Evolutionary conservation across 35 echinoderm and acorn worm species (phyloP), one percentile per base, ranked within the genome.

Genomic region (Lytechinus variegatus): DNA sequence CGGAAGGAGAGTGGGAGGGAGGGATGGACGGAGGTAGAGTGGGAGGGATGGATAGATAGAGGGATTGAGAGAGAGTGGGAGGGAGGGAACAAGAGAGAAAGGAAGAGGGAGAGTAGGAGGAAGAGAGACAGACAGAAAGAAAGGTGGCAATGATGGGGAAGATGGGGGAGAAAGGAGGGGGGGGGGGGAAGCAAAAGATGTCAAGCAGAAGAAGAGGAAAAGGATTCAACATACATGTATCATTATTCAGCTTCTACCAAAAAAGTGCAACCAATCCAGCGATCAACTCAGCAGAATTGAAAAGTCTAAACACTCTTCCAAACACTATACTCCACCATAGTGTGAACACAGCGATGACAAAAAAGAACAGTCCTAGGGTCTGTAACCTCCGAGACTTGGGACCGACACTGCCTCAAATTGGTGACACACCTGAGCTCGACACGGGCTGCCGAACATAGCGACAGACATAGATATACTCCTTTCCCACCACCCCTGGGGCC

Each of bases 381-480:
- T 79, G 66, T 79, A 79, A 79, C 66, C 66, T 79, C 66, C 2
- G 66, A 79, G 66, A 79, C 66, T 16, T 9, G 66, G 29, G 52
- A 90, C 88, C 29, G 88, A 90, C 88, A 90, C 52, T 90, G 52
- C 66, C 88, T 90, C 88, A 44, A 90, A 90, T 90, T 90, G 28
- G 88, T 90, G 88, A 90, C 88, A 90, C 88, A 90, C 88, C 88
- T 90, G 88, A 54, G 29, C 29, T 52, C 52, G 88, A 90, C 88
- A 90, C 52, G 88, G 88, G 88, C 88, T 90, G 28, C 88, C 88
- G 28, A 44, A 90, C 88, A 54, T 90, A 54, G 29, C 52, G 88
- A 90, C 88, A 90, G 88, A 90, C 88, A 90, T 16, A 90, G 29
- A 90, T 33, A 90, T 90, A 90, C 88, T 52, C 52, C 88, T 90